A percentile compares a stretch with the other conserved stretches of the same genome.
Evolutionary conservation across 2,888 invertebrate genomes (phyloP).

Genomic region (Priocnemis perturbator): DNA sequence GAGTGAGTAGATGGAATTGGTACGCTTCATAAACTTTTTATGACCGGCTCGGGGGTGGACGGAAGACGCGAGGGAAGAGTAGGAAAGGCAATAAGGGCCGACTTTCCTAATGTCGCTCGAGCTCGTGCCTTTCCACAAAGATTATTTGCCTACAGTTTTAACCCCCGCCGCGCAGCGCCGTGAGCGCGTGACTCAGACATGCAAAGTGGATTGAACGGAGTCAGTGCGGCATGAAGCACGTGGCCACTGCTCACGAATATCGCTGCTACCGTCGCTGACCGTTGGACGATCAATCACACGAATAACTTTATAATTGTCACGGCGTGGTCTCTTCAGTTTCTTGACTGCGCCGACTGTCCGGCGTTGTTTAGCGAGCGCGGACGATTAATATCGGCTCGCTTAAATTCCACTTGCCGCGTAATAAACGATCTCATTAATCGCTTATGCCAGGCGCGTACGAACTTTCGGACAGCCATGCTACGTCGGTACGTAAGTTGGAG

Average conservation of each 20-base stretch:
- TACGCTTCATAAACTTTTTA: slow-evolving; percentile 42
- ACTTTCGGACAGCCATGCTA: slow-evolving; percentile 36
- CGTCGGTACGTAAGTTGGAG: slow-evolving; percentile 39
- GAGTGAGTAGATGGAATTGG: slow-evolving; percentile 33
- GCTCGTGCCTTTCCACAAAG: not conserved
- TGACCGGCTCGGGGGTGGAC: not conserved
- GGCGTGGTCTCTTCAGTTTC: too few species aligned
- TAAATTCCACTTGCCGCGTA: slow-evolving; percentile 31
- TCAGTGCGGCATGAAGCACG: too few species aligned
- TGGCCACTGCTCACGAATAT: too few species aligned
- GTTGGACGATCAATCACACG: too few species aligned
- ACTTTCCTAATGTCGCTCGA: slow-evolving; percentile 24
- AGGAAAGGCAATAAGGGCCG: not conserved
- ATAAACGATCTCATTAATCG: slow-evolving; percentile 34
- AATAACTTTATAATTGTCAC: too few species aligned
- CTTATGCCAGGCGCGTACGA: slow-evolving; percentile 26
- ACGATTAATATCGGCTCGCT: slow-evolving; percentile 36
- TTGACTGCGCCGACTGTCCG: too few species aligned
- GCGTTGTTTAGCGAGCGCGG: slow-evolving; percentile 9
- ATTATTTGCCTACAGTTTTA: slow-evolving; percentile 5
- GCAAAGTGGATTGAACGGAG: too few species aligned
- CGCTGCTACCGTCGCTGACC: too few species aligned
- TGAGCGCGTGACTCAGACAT: too few species aligned
- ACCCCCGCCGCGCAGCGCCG: too few species aligned
- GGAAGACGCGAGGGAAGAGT: not conserved